Conservation (phyloP, 2,113 vertebrate genomes). For the Cervus canadensis region DNA sequence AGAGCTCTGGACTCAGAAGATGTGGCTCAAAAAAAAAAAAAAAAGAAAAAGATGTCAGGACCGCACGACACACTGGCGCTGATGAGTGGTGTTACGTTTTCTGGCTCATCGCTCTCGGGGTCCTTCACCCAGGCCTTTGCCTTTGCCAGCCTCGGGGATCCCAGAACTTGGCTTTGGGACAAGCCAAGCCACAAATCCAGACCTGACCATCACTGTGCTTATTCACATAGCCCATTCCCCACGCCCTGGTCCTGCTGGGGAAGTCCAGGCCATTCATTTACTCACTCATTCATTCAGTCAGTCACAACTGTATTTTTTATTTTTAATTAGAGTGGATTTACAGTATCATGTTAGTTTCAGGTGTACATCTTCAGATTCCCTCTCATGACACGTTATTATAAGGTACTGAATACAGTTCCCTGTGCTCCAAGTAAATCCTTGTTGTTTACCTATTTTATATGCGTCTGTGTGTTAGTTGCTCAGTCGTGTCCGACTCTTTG, state of each 20-base stretch:
- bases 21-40: not conserved
- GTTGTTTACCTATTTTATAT: not conserved
- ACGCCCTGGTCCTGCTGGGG: not conserved
- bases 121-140: not conserved
- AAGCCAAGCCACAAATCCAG: not conserved
- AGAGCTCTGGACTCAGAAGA: not conserved
- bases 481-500: not conserved
- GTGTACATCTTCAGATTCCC: not conserved
- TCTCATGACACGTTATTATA: not conserved
- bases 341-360: not conserved
- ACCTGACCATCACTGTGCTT: not conserved
- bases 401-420: not conserved
- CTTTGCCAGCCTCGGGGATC: not conserved
- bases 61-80: rapidly evolving
- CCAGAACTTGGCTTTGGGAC: not conserved
- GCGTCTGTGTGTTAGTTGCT: not conserved
- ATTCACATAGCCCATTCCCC: rapidly evolving
- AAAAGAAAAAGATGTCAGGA: not conserved
- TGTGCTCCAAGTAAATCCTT: not conserved
- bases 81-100: not conserved
- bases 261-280: no score
- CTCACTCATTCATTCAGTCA: not conserved
- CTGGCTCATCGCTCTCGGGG: not conserved
- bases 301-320: not conserved
- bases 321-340: not conserved